Evolutionary conservation across 1,140 invertebrate species (phyloP).

Genomic region (Zaprionus kolodkinae): DNA sequence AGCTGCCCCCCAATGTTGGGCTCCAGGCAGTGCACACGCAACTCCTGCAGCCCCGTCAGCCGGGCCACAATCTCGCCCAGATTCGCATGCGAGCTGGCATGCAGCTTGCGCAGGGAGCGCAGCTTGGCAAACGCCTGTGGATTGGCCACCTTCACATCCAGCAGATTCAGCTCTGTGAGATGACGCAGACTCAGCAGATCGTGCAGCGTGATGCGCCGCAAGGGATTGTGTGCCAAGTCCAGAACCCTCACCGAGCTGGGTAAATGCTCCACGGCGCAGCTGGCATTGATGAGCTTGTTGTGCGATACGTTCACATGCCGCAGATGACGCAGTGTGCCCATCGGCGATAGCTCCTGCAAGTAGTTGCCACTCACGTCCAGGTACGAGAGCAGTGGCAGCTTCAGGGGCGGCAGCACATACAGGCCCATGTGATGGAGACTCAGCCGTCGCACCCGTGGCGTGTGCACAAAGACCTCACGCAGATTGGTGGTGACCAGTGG

Average conservation of each 20-base stretch:
- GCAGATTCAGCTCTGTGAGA: constrained; percentile 74
- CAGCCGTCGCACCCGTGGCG: constrained; percentile 91
- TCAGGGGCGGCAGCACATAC: constrained; percentile 89
- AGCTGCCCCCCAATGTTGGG: constrained; percentile 89
- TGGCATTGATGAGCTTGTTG: constrained; percentile 86
- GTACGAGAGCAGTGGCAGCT: constrained; percentile 88
- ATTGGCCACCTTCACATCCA: constrained; percentile 79
- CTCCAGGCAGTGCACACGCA: constrained; percentile 90
- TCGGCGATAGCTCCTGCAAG: constrained; percentile 82
- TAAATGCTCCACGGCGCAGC: constrained; percentile 78
- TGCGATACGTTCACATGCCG: constrained; percentile 87
- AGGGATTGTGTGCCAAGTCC: constrained; percentile 80
- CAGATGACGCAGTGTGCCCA: constrained; percentile 86
- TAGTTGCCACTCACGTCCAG: constrained; percentile 84
- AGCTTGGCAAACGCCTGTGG: constrained; percentile 83
- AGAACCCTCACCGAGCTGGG: constrained; percentile 72
- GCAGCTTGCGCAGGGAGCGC: constrained; percentile 84
- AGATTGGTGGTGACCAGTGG: constrained; percentile 92
- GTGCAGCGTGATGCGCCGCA: constrained; percentile 74
- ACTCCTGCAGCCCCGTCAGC: constrained; percentile 86
- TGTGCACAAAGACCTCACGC: constrained; percentile 94
- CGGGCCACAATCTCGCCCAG: constrained; percentile 78
- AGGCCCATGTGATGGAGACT: constrained; percentile 91
- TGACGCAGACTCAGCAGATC: constrained; percentile 73
- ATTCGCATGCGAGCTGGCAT: constrained; percentile 73